Evolutionary conservation across 2,797 vertebrate genomes (phyloP), one percentile per base, ranked within the genome.

Genomic region (Periparus ater): DNA sequence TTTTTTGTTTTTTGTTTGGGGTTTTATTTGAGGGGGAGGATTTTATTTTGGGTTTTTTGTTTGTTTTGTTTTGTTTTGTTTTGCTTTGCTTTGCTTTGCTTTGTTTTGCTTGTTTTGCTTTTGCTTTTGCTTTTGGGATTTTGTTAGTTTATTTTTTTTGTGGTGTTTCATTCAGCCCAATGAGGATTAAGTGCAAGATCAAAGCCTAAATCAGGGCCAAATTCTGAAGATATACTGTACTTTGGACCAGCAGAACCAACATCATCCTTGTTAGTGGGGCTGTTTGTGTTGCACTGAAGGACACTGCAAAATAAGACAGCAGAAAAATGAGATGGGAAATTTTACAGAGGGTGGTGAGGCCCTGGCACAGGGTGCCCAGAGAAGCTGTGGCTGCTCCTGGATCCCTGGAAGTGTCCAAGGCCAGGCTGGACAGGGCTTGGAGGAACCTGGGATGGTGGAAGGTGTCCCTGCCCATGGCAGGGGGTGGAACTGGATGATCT

Each of bases 401-500:
- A 36, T 32, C 13, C 10, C 30, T 84, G 34, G 45, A 10, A 42
- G 26, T 27, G 45, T 36, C 54, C 53, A 17, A 36, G 9, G 9
- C 26, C 11, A 65, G 60, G 9, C 0, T 53, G 53, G 34, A 66
- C 0, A 0, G 6, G 8, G 2, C 3, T 78, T 89, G 66, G 66
- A 58, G 2, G 7, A 60, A 0, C 6, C 21, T 53, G 47, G 30
- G 7, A 2, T 4, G 9, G 40, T 9, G 5, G 22, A 21, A 60
- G 13, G 0, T 54, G 16, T 36, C 34, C 10, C 26, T 81, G 42
- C 1, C 6, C 4, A 9, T 42, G 11, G 21, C 7, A 71, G 12
- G 4, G 4, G 3, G 1, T 58, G n/a, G 15, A 11, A 42, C 5
- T 3, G 8, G 30, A 15, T 32, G 18, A 4, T 6, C 11, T 60